phyloP scores from a whole-genome alignment of 92 coral and sea anemone genomes.

The Diadumene lineata region DNA sequence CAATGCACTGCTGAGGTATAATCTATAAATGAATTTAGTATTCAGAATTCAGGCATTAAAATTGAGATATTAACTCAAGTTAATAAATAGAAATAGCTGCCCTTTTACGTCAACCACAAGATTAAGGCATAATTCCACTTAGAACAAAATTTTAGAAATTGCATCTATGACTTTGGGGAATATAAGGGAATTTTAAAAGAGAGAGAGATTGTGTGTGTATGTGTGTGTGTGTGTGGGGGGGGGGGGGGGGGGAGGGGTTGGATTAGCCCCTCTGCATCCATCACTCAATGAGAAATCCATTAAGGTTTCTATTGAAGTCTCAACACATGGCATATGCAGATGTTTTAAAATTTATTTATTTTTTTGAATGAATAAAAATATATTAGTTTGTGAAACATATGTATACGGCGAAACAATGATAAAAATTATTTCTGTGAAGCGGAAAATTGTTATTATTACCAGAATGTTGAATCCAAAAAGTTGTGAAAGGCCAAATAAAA shows the following conservation, averaged over 20 bases:
- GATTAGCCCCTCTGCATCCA: no score
- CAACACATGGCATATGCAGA: no score
- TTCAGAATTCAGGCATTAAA: background rate
- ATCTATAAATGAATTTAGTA: slow-evolving; percentile 24
- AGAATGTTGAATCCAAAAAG: slow-evolving; percentile 2
- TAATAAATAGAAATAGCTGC: slow-evolving; percentile 1
- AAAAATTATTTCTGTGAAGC: background rate
- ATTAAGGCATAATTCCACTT: no score
- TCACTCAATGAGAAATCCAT: no score
- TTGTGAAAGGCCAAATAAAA: slow-evolving; percentile 7
- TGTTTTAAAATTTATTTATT: background rate
- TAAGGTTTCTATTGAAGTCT: no score
- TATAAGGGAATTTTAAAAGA: no score
- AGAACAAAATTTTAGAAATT: no score
- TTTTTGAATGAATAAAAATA: background rate
- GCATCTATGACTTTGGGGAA: no score
- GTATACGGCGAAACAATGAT: background rate
- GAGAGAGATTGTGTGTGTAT: no score
- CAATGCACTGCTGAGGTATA: slow-evolving; percentile 80
- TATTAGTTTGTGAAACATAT: background rate
- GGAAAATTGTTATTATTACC: background rate
- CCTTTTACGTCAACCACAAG: no score
- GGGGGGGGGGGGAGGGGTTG: no score
- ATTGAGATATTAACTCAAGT: background rate
- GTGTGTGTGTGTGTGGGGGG: no score